These are phyloP conservation scores for Apis cerana DNA, from an alignment of 1,140 invertebrate genomes.

Conservation along the genomic window DNA sequence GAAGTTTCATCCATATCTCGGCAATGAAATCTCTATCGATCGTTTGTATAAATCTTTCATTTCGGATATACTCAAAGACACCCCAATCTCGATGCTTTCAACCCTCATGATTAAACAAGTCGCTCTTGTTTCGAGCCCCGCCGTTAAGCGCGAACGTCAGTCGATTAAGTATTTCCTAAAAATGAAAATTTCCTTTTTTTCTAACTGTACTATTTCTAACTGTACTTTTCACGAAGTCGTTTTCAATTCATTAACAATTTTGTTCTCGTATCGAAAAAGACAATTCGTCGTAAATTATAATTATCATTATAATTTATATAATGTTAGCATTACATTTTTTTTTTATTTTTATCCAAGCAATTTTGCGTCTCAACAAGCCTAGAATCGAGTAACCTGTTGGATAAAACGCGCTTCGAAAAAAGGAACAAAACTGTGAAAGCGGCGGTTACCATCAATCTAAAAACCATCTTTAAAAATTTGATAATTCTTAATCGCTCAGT, in stretches of 20 bases:
- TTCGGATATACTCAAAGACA: slow-evolving; percentile 71
- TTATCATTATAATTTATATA: not conserved
- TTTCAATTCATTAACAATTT: too few species aligned
- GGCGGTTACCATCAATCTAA: slow-evolving; percentile 27
- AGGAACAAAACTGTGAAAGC: slow-evolving; percentile 15
- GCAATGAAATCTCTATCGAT: slow-evolving; percentile 58
- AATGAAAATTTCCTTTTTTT: not conserved
- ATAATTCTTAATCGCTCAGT: slow-evolving; percentile 18
- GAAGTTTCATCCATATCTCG: slow-evolving; percentile 51
- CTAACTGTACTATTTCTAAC: not conserved
- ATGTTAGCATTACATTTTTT: not conserved
- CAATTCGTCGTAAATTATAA: not conserved
- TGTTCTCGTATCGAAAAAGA: not conserved
- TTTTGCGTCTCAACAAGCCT: not conserved
- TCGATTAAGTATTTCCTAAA: slow-evolving; percentile 46
- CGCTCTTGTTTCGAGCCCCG: slow-evolving; percentile 53
- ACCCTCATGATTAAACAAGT: slow-evolving; percentile 63
- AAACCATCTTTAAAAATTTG: slow-evolving; percentile 25
- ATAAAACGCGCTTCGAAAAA: slow-evolving; percentile 45
- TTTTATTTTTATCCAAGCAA: not conserved
- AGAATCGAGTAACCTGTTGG: slow-evolving; percentile 42
- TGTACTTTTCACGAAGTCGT: not conserved
- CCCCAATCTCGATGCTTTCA: slow-evolving; percentile 52
- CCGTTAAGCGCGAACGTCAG: not conserved
- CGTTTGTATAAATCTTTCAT: slow-evolving; percentile 71